Base-by-base conservation (phyloP, 2,113 vertebrate genomes). In the Furnarius figulus region DNA sequence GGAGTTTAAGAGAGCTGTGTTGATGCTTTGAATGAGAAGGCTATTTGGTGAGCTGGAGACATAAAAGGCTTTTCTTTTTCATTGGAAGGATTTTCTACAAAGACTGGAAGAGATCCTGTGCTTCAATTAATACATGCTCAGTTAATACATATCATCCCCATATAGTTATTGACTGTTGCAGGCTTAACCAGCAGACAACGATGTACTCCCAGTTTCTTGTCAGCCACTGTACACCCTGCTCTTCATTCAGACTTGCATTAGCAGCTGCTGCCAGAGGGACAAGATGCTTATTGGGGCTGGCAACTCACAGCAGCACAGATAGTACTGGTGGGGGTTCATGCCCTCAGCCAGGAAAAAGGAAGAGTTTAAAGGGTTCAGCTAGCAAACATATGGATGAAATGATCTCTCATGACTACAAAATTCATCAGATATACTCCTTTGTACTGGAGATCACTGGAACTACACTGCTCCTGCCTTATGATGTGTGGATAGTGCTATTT, bases 11-110 rank as follows among this genome's bases (percentile, higher is more conserved):
- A 76, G 46, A 67, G 30, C 59, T 40, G 50, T 55, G 59, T 59
- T 67, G 47, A 63, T 52, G 39, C 30, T 81, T 94, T 39, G 59
- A 71, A 77, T 52, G 52, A 73, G 35, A 55, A 47, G 47, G 71
- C 65, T 80, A 10, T 68, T 88, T 63, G 75, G 63, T 71, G 71
- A 80, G 44, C 58, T 90, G 68, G 30, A 17, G 30, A 66, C 47
- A 71, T 59, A 39, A 91, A 81, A 87, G 56, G n/a, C 70, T 92
- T 94, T 79, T 55, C 17, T 82, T 85, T 92, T 83, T 85, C 46
- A 88, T 66, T 67, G 70, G 40, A 66, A 94, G 50, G 71, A 66
- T 92, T 90, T 93, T 92, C 63, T 70, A 24, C 39, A 73, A 79
- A 83, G 56, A 35, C 52, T 94, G 65, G 58, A 83, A 76, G 39